Conservation (phyloP, 1,140 invertebrate species). For the Trachymyrmex cornetzi region DNA sequence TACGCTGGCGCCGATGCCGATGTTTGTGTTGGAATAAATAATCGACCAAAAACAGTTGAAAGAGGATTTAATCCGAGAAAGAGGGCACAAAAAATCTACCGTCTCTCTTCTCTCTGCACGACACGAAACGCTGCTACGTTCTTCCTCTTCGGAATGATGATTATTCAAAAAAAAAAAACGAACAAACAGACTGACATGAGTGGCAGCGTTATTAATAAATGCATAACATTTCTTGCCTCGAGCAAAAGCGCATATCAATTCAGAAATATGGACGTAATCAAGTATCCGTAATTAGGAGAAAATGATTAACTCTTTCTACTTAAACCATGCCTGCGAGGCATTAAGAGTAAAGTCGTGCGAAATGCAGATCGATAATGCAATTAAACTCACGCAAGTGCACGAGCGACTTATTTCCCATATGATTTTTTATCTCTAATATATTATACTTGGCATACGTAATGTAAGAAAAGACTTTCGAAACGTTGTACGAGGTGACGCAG, state of each 20-base stretch:
- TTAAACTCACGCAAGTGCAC: constrained; percentile 11
- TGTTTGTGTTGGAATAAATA: constrained; percentile 4
- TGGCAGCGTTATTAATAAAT: constrained; percentile 47
- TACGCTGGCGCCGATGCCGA: constrained; percentile 56
- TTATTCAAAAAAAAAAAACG: background rate
- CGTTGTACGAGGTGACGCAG: background rate
- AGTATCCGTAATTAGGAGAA: constrained; percentile 38
- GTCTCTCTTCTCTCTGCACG: no score
- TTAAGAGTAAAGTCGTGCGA: background rate
- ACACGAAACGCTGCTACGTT: background rate
- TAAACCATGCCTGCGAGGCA: background rate
- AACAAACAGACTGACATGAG: background rate
- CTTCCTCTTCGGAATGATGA: background rate
- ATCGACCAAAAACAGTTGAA: constrained; percentile 12
- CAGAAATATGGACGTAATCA: constrained; percentile 42
- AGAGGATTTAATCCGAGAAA: constrained; percentile 38
- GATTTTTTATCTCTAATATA: constrained; percentile 17
- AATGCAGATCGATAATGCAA: constrained; percentile 32
- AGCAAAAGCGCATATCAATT: constrained; percentile 18
- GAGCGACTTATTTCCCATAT: constrained; percentile 7
- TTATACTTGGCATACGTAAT: constrained; percentile 10
- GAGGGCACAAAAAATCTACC: background rate
- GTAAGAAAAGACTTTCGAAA: constrained; percentile 22
- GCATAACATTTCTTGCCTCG: background rate
- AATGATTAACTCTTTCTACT: constrained; percentile 11